Evolutionary conservation across 2,113 vertebrate species (phyloP).

Genomic region (Turnix velox): DNA sequence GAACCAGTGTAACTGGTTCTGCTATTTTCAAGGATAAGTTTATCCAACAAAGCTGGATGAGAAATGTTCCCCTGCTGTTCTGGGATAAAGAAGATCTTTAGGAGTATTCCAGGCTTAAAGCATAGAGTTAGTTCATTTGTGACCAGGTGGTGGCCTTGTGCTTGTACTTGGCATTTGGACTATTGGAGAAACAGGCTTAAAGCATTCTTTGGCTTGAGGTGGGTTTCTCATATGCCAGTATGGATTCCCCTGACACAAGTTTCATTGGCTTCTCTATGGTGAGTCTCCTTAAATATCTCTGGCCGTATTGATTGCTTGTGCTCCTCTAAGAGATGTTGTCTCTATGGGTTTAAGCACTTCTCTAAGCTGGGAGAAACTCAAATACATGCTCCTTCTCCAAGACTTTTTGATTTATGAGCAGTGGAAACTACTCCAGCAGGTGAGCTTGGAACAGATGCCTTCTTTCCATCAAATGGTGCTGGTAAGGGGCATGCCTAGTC

Average conservation of each 20-base stretch:
- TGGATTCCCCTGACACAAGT: not conserved
- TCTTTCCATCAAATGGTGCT: accelerated
- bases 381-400: not conserved
- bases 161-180: not conserved
- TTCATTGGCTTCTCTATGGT: not conserved
- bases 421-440: not conserved
- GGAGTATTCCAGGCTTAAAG: too few species aligned
- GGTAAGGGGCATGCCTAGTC: not conserved
- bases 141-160: not conserved
- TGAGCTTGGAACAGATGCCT: not conserved
- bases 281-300: not conserved
- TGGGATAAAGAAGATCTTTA: not conserved
- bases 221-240: not conserved
- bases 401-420: not conserved
- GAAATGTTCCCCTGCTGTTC: not conserved
- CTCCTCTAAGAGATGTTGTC: not conserved
- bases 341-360: not conserved
- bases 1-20: not conserved
- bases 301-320: not conserved
- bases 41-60: not conserved
- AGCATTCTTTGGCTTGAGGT: not conserved
- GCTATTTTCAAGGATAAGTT: not conserved
- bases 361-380: not conserved
- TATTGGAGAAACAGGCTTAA: not conserved
- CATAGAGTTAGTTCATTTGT: not conserved